Base-by-base conservation (phyloP, 2,797 vertebrate species). In the Characodon lateralis region DNA sequence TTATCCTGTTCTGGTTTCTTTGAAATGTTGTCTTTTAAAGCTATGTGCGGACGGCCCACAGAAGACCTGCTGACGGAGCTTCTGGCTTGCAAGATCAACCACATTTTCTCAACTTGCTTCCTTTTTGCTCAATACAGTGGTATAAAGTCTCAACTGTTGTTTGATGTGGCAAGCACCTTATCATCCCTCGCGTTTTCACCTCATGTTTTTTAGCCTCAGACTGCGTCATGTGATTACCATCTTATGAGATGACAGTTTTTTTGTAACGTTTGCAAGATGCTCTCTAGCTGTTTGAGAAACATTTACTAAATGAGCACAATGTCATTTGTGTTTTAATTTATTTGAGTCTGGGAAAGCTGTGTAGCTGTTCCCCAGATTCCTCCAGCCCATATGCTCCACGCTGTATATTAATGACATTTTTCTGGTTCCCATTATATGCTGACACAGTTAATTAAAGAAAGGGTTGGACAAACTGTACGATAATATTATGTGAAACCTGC, bases 391-490 rank as follows among this genome's bases (percentile, higher is more conserved):
- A 51, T 82, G 73, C 77, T 51, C 43, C 6, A 9, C 73, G 61
- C 77, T 71, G 76, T 39, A 73, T 80, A 82, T 72, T 83, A 89
- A 81, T 76, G 59, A 61, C 81, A 78, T 70, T 83, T 79, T 81
- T 80, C 83, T 87, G 77, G 58, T 87, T 78, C 73, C 72, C 41
- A 80, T 92, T 88, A 86, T 65, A 81, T 6, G 8, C 76, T 83
- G 87, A 86, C 86, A 92, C 48, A 63, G 61, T 89, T 90, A 85
- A 89, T 91, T 83, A 88, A 58, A 39, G 80, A 87, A 78, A 81
- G 73, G 85, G 84, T 77, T 79, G 80, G 81, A 50, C 43, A 72
- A 82, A 85, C 59, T 83, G 72, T 77, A 39, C 63, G 73, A 86
- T 86, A 87, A 87, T 74, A 58, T 59, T 83, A 58, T 59, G 59